Evolutionary conservation across 2,888 invertebrate species (phyloP).

Genomic region (Neocrepidodera transversa): DNA sequence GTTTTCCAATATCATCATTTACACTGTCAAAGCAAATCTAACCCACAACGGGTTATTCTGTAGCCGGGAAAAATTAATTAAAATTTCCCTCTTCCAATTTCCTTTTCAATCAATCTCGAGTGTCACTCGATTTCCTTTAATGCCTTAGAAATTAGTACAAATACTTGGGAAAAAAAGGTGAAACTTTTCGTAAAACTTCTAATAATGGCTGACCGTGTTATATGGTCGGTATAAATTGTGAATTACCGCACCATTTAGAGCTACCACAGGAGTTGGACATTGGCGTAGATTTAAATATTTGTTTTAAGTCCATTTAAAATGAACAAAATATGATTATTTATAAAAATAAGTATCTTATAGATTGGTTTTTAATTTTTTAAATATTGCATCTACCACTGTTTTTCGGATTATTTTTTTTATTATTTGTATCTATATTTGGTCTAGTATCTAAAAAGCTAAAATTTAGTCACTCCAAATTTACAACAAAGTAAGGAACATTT

Average conservation of each 20-base stretch:
- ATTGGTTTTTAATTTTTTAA: no score
- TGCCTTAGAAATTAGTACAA: conserved; percentile 20
- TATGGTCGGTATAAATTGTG: conserved; percentile 13
- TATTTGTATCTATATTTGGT: no score
- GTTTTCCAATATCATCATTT: no score
- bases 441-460: no score
- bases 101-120: conserved; percentile 24
- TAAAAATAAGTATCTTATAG: no score
- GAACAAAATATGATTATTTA: no score
- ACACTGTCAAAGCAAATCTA: conserved; percentile 10
- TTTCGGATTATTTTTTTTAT: no score
- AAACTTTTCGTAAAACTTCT: conserved; percentile 9
- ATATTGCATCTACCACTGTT: no score
- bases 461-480: no score
- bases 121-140: conserved; percentile 24
- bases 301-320: no score
- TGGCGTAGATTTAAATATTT: no score
- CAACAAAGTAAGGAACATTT: no score
- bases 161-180: conserved; percentile 1
- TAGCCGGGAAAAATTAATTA: conserved; percentile 21
- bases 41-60: conserved; percentile 11
- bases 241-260: conserved; percentile 9
- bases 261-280: conserved; percentile 8
- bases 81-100: conserved; percentile 23
- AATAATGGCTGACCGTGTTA: conserved; percentile 21